Conservation (phyloP, 2,888 invertebrate genomes). For the Lasioglossum marginatum region DNA sequence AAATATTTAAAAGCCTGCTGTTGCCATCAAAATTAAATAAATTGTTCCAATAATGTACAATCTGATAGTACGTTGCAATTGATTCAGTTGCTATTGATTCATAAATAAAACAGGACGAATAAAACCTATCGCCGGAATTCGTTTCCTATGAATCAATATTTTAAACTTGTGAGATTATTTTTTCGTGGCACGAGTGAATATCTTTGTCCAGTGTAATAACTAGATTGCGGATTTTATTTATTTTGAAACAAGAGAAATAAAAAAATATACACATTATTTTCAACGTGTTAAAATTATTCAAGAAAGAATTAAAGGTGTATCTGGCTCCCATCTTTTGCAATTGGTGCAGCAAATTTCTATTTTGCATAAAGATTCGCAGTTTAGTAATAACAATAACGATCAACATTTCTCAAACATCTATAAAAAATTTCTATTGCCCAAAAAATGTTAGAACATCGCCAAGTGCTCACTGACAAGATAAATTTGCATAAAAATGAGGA, state of each 20-base stretch:
- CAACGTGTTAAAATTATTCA: too few relatives aligned
- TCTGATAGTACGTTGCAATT: neutral
- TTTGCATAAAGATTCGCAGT: too few relatives aligned
- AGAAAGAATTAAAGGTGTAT: too few relatives aligned
- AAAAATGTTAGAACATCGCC: neutral
- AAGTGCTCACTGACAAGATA: neutral
- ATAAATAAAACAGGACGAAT: neutral
- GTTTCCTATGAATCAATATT: neutral
- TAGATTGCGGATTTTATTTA: too few relatives aligned
- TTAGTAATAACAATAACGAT: neutral
- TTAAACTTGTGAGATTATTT: neutral
- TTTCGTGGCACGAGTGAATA: too few relatives aligned
- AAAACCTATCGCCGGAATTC: neutral
- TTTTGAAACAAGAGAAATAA: too few relatives aligned
- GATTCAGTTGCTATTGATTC: neutral
- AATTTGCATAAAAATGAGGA: neutral
- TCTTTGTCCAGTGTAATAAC: neutral
- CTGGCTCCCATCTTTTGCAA: too few relatives aligned
- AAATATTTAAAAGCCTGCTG: neutral
- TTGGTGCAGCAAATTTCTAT: too few relatives aligned
- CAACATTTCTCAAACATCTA: neutral
- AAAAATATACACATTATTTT: too few relatives aligned
- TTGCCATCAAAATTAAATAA: neutral
- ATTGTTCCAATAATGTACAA: too few relatives aligned
- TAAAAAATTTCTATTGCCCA: neutral